Conservation (phyloP, 1,140 invertebrate genomes). For the Hyphantria cunea region DNA sequence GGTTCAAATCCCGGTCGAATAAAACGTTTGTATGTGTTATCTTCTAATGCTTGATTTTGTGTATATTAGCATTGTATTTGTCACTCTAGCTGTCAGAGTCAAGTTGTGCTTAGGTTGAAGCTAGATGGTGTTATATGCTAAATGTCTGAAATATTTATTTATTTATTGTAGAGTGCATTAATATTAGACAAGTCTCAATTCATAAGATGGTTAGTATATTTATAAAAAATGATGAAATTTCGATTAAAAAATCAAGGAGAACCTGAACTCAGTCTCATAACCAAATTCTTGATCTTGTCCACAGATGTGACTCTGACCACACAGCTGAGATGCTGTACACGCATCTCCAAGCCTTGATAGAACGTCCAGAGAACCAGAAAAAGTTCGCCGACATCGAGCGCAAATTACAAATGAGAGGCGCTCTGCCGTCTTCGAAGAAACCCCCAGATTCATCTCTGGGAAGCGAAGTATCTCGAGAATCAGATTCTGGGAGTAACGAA, state of each 20-base stretch:
- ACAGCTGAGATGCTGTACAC: constrained; percentile 93
- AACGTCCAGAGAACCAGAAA: constrained; percentile 92
- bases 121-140: no score
- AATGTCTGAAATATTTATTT: no score
- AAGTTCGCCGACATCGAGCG: constrained; percentile 91
- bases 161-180: no score
- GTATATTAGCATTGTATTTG: no score
- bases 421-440: constrained; percentile 64
- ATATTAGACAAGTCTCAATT: no score
- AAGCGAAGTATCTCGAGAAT: constrained; percentile 88
- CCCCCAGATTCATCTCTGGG: constrained; percentile 86
- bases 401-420: constrained; percentile 82
- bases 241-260: not conserved
- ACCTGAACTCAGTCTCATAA: not conserved
- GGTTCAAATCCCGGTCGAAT: no score
- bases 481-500: constrained; percentile 89
- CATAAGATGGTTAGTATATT: no score
- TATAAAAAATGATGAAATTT: no score
- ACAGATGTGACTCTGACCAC: constrained; percentile 93
- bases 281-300: constrained; percentile 17
- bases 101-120: no score
- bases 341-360: constrained; percentile 92
- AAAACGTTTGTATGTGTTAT: no score
- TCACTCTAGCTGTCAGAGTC: no score
- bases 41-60: no score